Conservation (phyloP, 2,888 invertebrate species). For the Lasioglossum oenotherae region DNA sequence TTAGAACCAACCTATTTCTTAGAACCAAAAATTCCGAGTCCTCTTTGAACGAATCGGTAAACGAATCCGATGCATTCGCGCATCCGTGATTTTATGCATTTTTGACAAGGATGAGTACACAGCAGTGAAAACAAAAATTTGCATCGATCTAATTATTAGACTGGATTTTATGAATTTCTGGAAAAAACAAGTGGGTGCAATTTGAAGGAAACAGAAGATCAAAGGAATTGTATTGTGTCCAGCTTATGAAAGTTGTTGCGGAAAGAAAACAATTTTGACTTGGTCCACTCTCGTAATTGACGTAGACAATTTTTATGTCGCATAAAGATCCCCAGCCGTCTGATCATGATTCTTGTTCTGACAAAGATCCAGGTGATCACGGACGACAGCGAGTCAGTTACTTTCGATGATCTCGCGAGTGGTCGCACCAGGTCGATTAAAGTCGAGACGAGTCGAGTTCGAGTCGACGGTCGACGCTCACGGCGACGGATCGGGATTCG, state of each 20-base stretch:
- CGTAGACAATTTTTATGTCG: background rate
- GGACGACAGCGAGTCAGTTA: background rate
- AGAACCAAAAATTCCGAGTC: too few species aligned
- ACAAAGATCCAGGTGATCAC: background rate
- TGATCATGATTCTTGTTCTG: background rate
- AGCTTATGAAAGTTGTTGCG: background rate
- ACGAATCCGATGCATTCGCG: too few species aligned
- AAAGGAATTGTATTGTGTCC: background rate
- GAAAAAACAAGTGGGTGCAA: background rate
- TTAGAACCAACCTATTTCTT: too few species aligned
- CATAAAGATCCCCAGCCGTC: background rate
- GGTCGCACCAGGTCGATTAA: background rate
- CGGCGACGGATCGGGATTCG: conserved; percentile 58
- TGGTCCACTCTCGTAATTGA: background rate
- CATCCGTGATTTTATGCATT: too few species aligned
- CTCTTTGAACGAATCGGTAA: background rate
- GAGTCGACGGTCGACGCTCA: conserved; percentile 30
- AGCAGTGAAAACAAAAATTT: background rate
- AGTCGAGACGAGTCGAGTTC: background rate
- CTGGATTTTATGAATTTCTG: too few species aligned
- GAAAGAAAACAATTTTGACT: background rate
- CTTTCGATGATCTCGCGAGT: background rate
- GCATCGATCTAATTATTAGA: too few species aligned
- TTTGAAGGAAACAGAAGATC: background rate
- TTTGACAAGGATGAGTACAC: background rate